Evolutionary conservation across 2,113 vertebrate genomes (phyloP).

Genomic region (Neogobius melanostomus): DNA sequence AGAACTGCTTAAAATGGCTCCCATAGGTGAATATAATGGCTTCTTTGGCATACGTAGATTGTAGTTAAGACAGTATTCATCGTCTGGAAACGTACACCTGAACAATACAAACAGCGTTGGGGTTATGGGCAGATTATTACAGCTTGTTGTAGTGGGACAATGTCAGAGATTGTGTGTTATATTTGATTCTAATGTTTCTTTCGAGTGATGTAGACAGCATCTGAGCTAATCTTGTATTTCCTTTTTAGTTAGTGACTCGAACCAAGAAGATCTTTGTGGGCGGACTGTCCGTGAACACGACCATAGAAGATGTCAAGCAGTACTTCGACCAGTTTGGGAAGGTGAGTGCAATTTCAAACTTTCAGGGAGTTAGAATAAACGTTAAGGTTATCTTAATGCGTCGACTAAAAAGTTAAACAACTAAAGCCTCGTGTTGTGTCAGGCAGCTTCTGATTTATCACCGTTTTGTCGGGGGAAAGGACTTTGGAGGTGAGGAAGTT

Average conservation of each 20-base stretch:
- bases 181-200: too few species aligned
- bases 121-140: too few species aligned
- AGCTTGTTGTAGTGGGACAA: too few species aligned
- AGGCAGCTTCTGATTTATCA: conserved; percentile 28
- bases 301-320: conserved; percentile 97
- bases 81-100: too few species aligned
- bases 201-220: background rate
- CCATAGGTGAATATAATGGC: background rate
- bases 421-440: conserved; percentile 11
- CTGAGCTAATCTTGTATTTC: background rate
- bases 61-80: too few species aligned
- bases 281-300: conserved; percentile 96
- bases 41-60: too few species aligned
- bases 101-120: too few species aligned
- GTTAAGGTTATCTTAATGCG: background rate
- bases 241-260: conserved; percentile 93
- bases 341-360: conserved; percentile 76
- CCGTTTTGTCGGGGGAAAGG: too few species aligned
- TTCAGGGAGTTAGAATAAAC: background rate
- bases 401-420: conserved; percentile 12
- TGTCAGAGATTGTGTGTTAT: background rate
- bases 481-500: too few species aligned
- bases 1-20: background rate
- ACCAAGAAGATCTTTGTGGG: conserved; percentile 99
- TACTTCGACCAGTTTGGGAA: conserved; percentile 99